Evolutionary conservation across 2,888 invertebrate species (phyloP).

Genomic region (Stenoptilia bipunctidactyla): DNA sequence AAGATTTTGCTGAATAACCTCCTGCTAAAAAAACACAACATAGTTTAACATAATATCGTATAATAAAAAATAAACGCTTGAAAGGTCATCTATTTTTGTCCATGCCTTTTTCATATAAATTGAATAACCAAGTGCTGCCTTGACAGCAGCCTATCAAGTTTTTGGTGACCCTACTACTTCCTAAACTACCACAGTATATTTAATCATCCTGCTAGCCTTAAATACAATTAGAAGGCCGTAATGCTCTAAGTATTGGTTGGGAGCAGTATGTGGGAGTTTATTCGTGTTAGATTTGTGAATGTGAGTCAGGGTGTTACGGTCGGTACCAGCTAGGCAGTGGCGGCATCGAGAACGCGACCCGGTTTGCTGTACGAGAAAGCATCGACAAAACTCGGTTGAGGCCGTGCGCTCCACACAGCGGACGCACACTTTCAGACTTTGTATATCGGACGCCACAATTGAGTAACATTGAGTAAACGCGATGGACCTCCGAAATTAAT

Average conservation of each 20-base stretch:
- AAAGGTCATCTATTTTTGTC: too few relatives aligned
- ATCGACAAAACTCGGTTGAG: slow-evolving; percentile 71
- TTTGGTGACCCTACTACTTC: slow-evolving; percentile 62
- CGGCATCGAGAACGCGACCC: slow-evolving; percentile 67
- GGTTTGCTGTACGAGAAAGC: slow-evolving; percentile 69
- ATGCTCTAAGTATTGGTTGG: not conserved
- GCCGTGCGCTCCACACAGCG: slow-evolving; percentile 47
- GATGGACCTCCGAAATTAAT: slow-evolving; percentile 13
- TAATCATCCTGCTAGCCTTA: not conserved
- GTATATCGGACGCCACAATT: slow-evolving; percentile 37
- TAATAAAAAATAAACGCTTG: too few relatives aligned
- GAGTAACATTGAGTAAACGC: slow-evolving; percentile 31
- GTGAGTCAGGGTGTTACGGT: not conserved
- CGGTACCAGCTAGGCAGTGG: slow-evolving; percentile 38
- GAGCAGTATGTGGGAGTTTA: not conserved
- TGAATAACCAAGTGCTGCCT: slow-evolving; percentile 59
- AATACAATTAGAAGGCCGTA: not conserved
- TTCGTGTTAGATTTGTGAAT: too few relatives aligned
- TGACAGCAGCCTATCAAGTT: slow-evolving; percentile 63
- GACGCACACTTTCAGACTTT: slow-evolving; percentile 57
- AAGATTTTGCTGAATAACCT: too few relatives aligned
- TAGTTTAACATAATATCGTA: too few relatives aligned
- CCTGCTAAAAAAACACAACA: too few relatives aligned
- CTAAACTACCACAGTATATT: too few relatives aligned
- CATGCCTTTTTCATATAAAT: too few relatives aligned